phyloP scores from a whole-genome alignment of 2,888 invertebrate species.

The Smittia aterrima region DNA sequence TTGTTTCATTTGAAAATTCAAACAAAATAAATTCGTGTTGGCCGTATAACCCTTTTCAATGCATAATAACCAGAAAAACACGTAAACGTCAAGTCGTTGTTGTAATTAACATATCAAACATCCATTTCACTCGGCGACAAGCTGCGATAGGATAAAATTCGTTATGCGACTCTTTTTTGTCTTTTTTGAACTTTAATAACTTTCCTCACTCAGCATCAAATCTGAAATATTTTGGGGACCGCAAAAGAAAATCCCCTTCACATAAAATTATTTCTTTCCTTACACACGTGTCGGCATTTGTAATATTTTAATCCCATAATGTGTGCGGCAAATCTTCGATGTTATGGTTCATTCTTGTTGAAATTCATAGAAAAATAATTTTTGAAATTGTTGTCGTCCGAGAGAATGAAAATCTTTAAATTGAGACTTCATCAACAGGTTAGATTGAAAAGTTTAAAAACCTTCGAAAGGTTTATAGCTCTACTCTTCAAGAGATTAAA shows the following conservation, averaged over 20 bases:
- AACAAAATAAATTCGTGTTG: not conserved
- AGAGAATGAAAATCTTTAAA: no score
- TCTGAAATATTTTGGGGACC: not conserved
- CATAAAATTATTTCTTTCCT: constrained; percentile 1
- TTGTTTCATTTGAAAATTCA: no score
- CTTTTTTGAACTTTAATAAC: not conserved
- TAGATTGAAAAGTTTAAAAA: not conserved
- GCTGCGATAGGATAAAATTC: not conserved
- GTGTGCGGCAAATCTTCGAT: not conserved
- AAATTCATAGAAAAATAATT: no score
- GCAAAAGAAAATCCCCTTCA: constrained; percentile 17
- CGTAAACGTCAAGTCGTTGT: not conserved
- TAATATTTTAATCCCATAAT: constrained; percentile 35
- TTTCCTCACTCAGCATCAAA: constrained; percentile 21
- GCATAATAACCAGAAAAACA: not conserved
- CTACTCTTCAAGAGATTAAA: no score
- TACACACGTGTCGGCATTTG: constrained; percentile 4
- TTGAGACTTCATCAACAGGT: not conserved
- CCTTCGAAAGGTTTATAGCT: not conserved
- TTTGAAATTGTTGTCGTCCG: no score
- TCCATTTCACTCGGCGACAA: not conserved
- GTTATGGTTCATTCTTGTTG: no score
- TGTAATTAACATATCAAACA: constrained; percentile 15
- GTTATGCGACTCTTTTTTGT: no score
- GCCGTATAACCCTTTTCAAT: not conserved